These are phyloP conservation scores for Macrophya annulata DNA, from an alignment of 2,888 invertebrate genomes.

Conservation along the genomic window DNA sequence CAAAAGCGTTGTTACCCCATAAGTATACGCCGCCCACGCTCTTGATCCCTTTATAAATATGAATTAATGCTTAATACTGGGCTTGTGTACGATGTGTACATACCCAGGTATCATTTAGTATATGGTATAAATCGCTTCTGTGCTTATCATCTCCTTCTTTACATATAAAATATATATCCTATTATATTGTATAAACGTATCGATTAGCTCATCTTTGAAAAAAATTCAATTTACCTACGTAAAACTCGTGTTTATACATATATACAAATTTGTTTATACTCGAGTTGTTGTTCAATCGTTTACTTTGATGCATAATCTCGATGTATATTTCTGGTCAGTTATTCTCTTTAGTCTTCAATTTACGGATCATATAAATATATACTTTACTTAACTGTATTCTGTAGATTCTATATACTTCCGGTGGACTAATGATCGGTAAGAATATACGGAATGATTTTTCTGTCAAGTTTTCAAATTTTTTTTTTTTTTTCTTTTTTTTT, in stretches of 20 bases:
- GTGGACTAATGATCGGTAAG: background rate
- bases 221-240: no score
- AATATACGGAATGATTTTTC: no score
- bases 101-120: background rate
- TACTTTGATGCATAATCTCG: background rate
- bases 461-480: no score
- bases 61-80: background rate
- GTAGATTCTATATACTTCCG: background rate
- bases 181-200: no score
- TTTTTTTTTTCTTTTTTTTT: no score
- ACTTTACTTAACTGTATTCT: background rate
- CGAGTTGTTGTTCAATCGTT: background rate
- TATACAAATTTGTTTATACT: background rate
- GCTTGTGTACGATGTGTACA: background rate
- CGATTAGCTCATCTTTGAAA: no score
- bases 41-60: slow-evolving; percentile 24
- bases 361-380: background rate
- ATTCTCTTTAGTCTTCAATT: background rate
- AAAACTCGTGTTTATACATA: background rate
- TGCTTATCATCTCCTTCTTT: background rate
- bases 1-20: slow-evolving; percentile 8
- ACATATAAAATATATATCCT: background rate
- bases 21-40: background rate
- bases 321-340: background rate
- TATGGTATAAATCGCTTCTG: background rate